Evolutionary conservation across 2,888 invertebrate species (phyloP).

Genomic region (Drosophila nigritarsus): DNA sequence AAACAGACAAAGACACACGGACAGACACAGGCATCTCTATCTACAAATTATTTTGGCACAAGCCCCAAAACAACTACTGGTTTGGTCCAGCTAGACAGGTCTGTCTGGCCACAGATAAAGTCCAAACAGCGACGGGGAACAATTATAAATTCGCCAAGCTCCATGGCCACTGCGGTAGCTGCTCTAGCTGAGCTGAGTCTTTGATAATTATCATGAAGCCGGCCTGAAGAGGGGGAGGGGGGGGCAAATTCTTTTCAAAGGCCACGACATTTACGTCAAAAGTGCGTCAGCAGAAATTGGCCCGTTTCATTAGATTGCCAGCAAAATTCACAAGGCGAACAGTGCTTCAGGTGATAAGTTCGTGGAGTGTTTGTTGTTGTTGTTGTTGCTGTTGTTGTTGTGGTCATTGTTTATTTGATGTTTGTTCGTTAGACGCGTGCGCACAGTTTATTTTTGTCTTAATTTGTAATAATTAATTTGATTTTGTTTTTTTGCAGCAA

Average conservation of each 20-base stretch:
- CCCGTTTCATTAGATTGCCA: slow-evolving; percentile 54
- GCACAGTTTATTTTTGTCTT: slow-evolving; percentile 52
- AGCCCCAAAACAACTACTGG: slow-evolving; percentile 30
- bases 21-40: slow-evolving; percentile 40
- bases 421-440: slow-evolving; percentile 59
- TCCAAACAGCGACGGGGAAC: slow-evolving; percentile 37
- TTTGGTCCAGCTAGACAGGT: slow-evolving; percentile 27
- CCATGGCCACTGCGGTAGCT: slow-evolving; percentile 46
- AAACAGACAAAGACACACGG: slow-evolving; percentile 1
- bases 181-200: slow-evolving; percentile 22
- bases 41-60: slow-evolving; percentile 71
- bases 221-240: not conserved
- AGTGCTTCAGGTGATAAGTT: slow-evolving; percentile 53
- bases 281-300: slow-evolving; percentile 66
- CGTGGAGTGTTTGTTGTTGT: slow-evolving; percentile 21
- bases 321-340: slow-evolving; percentile 20
- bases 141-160: slow-evolving; percentile 68
- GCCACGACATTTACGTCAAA: slow-evolving; percentile 49
- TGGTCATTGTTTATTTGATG: slow-evolving; percentile 45
- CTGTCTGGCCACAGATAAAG: slow-evolving; percentile 12
- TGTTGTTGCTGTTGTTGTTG: slow-evolving; percentile 33
- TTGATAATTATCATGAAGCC: slow-evolving; percentile 48
- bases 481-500: slow-evolving; percentile 35
- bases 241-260: slow-evolving; percentile 30
- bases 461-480: slow-evolving; percentile 74